Percentiles rank a stretch among this genome's conserved stretches.
phyloP scores from a whole-genome alignment of 2,113 vertebrate genomes.

The Melanerpes aurifrons region DNA sequence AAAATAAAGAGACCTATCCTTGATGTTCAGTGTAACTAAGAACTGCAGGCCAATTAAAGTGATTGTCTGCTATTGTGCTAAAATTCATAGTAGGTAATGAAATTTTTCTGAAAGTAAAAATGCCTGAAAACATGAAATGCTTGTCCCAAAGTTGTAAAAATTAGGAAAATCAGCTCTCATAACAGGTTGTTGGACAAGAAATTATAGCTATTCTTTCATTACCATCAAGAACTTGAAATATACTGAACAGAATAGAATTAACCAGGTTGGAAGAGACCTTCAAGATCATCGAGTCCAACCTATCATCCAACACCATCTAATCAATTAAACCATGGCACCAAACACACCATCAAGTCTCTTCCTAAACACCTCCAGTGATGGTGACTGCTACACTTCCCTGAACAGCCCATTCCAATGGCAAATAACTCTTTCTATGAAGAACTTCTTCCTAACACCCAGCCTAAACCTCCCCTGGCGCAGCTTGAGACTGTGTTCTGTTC shows the following conservation, averaged over 20 bases:
- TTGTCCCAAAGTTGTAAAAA: not conserved
- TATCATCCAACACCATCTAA: too few species aligned
- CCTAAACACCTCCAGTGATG: too few species aligned
- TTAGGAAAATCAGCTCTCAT: not conserved
- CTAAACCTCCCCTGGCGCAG: too few species aligned
- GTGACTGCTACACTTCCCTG: too few species aligned
- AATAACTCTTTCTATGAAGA: too few species aligned
- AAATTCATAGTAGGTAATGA: not conserved
- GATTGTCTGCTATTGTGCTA: not conserved
- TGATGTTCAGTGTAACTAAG: not conserved
- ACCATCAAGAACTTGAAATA: not conserved
- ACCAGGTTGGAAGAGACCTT: too few species aligned
- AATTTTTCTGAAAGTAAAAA: not conserved
- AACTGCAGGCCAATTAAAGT: not conserved
- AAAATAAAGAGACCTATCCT: not conserved
- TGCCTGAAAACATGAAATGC: not conserved
- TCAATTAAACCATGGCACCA: too few species aligned
- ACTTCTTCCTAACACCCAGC: too few species aligned
- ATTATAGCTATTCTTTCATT: not conserved
- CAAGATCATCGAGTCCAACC: too few species aligned
- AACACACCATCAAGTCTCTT: too few species aligned
- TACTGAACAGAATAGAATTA: not conserved
- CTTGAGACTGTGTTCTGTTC: too few species aligned
- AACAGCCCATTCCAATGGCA: too few species aligned
- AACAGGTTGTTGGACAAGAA: not conserved